Conservation (phyloP, 2,113 vertebrate species). For the Hystrix cristata region DNA sequence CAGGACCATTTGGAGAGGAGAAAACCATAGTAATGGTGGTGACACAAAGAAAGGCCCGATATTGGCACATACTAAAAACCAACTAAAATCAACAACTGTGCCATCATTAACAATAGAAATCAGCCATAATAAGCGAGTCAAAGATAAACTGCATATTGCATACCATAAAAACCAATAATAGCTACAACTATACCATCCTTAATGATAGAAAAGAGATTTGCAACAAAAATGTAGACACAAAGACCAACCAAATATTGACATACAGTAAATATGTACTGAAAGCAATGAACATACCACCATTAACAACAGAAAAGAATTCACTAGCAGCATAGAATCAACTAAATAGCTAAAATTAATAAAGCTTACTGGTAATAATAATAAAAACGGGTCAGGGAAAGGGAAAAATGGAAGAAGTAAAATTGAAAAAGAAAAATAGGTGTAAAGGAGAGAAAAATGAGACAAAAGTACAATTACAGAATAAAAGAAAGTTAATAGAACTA, state of each 20-base stretch:
- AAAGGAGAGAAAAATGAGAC: not conserved
- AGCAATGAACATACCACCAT: not conserved
- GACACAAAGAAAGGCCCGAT: not conserved
- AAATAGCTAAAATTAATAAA: not conserved
- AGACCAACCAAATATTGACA: not conserved
- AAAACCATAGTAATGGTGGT: not conserved
- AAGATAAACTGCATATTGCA: not conserved
- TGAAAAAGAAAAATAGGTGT: not conserved
- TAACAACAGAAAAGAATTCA: not conserved
- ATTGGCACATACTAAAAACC: not conserved
- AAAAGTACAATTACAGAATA: not conserved
- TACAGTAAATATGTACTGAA: not conserved
- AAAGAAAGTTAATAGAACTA: not conserved
- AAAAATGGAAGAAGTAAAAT: not conserved
- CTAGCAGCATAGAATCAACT: not conserved
- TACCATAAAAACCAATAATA: not conserved
- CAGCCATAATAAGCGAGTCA: not conserved
- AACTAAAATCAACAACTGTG: not conserved
- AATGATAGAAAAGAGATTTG: not conserved
- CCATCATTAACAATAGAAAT: not conserved
- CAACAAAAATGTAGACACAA: not conserved
- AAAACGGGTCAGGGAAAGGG: not conserved
- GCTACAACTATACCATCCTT: not conserved
- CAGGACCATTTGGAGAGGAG: not conserved
- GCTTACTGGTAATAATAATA: not conserved